Evolutionary conservation across 1,140 invertebrate species (phyloP).

Genomic region (Triops longicaudatus): DNA sequence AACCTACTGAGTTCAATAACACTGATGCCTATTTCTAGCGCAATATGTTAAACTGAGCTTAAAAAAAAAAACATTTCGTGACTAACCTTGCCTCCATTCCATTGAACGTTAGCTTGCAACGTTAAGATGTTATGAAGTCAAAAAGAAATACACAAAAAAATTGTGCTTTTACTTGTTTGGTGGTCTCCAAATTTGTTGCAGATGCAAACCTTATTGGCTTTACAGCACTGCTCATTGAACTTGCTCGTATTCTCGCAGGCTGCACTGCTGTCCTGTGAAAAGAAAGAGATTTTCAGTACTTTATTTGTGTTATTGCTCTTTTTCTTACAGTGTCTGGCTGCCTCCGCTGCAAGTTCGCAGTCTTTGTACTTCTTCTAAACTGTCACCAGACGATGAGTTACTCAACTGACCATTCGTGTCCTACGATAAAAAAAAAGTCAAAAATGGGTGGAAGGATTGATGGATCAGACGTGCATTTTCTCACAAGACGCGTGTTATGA

Average conservation of each 20-base stretch:
- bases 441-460: background rate
- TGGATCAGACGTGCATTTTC: background rate
- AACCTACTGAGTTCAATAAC: too few species aligned
- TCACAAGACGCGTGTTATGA: background rate
- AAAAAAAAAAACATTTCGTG: too few species aligned
- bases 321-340: background rate
- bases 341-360: background rate
- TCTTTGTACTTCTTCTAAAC: slow-evolving; percentile 1
- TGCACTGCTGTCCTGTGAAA: slow-evolving; percentile 34
- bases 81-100: too few species aligned
- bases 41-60: too few species aligned
- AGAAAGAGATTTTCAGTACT: background rate
- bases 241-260: slow-evolving; percentile 43
- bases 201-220: slow-evolving; percentile 5
- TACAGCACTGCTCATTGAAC: slow-evolving; percentile 39
- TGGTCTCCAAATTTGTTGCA: background rate
- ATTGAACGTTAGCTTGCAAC: too few species aligned
- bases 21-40: too few species aligned
- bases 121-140: too few species aligned
- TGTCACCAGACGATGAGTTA: background rate
- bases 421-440: background rate
- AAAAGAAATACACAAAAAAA: background rate
- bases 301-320: background rate
- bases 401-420: background rate
- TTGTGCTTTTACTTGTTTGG: background rate